Conservation (phyloP, 2,113 vertebrate genomes). For the Chitala chitala region DNA sequence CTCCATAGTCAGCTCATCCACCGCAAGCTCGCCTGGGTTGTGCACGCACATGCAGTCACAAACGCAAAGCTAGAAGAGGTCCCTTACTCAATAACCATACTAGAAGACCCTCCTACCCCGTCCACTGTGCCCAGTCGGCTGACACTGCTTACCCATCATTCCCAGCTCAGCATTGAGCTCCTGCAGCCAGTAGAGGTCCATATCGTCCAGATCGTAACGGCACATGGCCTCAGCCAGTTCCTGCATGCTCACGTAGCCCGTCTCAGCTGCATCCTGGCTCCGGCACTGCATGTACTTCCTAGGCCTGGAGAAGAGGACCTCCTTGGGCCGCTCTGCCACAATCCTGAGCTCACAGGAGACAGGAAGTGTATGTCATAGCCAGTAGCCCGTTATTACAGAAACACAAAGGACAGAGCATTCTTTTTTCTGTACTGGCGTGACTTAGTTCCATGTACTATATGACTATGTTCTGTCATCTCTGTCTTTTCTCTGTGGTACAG, state of each 20-base stretch:
- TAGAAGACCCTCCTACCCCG: too few relatives aligned
- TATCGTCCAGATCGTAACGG: slow-evolving; percentile 91
- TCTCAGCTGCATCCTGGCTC: slow-evolving; percentile 71
- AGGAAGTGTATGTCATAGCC: not conserved
- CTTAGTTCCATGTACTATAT: too few relatives aligned
- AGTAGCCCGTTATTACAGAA: not conserved
- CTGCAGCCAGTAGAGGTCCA: slow-evolving; percentile 89
- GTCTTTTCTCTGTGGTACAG: too few relatives aligned
- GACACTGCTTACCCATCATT: slow-evolving; percentile 73
- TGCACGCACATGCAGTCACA: not conserved
- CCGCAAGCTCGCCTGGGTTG: slow-evolving; percentile 66
- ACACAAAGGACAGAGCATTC: not conserved
- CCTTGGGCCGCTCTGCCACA: slow-evolving; percentile 74
- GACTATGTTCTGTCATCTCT: too few relatives aligned
- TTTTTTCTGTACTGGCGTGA: too few relatives aligned
- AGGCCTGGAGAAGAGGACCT: slow-evolving; percentile 76
- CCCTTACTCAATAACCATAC: too few relatives aligned
- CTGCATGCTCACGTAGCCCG: slow-evolving; percentile 80
- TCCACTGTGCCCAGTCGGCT: too few relatives aligned
- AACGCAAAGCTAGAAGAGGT: not conserved
- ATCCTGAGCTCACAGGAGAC: slow-evolving; percentile 54
- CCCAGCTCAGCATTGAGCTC: slow-evolving; percentile 76
- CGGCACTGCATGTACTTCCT: slow-evolving; percentile 85
- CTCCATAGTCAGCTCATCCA: slow-evolving; percentile 92
- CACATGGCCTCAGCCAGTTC: slow-evolving; percentile 88